These are phyloP conservation scores for Gasterosteus nipponicus DNA, from an alignment of 2,113 vertebrate species.

Conservation along the genomic window DNA sequence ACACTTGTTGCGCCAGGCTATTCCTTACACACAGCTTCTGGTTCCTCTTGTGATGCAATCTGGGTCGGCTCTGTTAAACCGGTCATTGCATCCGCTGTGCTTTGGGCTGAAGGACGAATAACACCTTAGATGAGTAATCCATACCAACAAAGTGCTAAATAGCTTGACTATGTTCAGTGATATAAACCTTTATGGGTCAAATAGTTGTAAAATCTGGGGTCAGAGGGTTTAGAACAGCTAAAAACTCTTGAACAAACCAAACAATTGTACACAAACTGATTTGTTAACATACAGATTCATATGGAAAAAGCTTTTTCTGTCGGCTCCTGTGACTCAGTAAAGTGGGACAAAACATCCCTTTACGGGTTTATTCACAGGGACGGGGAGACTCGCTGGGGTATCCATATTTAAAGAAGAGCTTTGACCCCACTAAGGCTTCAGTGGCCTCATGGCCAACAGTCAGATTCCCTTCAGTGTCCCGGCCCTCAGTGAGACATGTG, in stretches of 20 bases:
- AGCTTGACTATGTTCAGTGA: not conserved
- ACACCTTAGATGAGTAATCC: not conserved
- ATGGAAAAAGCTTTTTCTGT: not conserved
- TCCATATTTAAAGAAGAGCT: slow-evolving; percentile 21
- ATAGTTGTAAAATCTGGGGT: too few species aligned
- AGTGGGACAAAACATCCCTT: not conserved
- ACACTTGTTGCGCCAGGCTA: not conserved
- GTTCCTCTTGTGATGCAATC: not conserved
- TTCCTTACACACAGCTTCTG: not conserved
- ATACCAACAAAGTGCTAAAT: not conserved
- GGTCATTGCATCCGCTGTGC: not conserved
- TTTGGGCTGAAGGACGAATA: not conserved
- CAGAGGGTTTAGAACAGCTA: not conserved
- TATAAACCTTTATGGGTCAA: not conserved
- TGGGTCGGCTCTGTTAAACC: not conserved
- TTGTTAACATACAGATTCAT: not conserved
- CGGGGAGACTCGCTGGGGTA: not conserved
- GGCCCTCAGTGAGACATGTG: not conserved
- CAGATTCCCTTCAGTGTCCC: not conserved
- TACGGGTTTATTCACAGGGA: slow-evolving; percentile 28
- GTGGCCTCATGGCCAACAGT: not conserved
- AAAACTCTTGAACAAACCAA: not conserved
- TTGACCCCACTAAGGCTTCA: slow-evolving; percentile 22
- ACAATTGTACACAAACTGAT: not conserved
- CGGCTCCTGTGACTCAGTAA: slow-evolving; percentile 12